Base-by-base conservation (phyloP, 2,888 invertebrate genomes). In the Drosophila subquinaria region DNA sequence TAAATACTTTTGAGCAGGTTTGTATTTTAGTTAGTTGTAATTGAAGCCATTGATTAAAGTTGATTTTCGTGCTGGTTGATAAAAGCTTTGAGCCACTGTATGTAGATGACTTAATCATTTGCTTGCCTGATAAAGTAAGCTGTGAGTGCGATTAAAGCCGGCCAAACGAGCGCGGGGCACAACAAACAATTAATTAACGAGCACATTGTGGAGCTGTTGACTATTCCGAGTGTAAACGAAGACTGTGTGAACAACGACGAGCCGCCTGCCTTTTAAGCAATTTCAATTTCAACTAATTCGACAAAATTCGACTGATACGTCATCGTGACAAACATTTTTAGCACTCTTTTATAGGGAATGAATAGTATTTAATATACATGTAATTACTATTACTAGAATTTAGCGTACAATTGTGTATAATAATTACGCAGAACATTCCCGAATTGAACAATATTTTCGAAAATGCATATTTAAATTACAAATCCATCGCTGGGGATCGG, bases 61-160 rank as follows among this genome's bases (percentile, higher is more conserved):
- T 17, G 17, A 17, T 17, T 17, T 17, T 17, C 17, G 17, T 17
- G 17, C 20, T 20, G 20, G 20, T 20, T 20, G 20, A 20, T 1
- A 3, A 1, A 20, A 20, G 20, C 20, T 20, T 1, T 20, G 20
- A 2, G 20, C 3, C 20, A 20, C 3, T 20, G 20, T 2, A 15
- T 11, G 30, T 4, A 64, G 15, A 27, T 35, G 23, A 35, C 20
- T 47, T 8, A 35, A 45, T 35, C 11, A 17, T 38, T 17, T n/a
- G 5, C 57, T 57, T 57, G 11, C 85, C 75, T 68, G 40, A 78
- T 61, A 15, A 81, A 35, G 36, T 72, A 70, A 4, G 47, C 35
- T 5, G 48, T 50, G 45, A 69, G 4, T 27, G 68, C 52, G 50
- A 69, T n/a, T 5, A 59, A 4, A 1, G 42, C 53, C 6, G 65